phyloP scores from a whole-genome alignment of 2,113 vertebrate species.

The Dasypus novemcinctus region DNA sequence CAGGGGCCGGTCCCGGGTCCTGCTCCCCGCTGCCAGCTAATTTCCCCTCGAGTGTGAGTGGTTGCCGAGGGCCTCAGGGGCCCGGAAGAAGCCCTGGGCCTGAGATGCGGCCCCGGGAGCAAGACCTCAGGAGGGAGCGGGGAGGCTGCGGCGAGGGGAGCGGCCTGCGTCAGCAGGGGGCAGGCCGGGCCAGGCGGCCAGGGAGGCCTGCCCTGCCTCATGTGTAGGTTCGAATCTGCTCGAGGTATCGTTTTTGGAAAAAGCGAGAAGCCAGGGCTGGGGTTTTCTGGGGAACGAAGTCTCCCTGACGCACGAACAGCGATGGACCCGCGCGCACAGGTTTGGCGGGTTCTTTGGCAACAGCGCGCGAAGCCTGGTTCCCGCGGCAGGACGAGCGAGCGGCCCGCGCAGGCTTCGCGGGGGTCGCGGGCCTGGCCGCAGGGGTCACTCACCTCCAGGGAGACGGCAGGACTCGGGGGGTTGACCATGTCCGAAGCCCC shows the following conservation, averaged over 20 bases:
- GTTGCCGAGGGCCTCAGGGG: background rate
- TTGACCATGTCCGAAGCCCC: background rate
- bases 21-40: background rate
- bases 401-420: background rate
- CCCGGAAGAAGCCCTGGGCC: background rate
- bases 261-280: background rate
- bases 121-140: background rate
- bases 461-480: background rate
- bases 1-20: background rate
- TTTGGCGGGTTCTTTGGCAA: background rate
- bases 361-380: background rate
- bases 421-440: background rate
- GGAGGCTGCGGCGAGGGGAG: background rate
- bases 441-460: background rate
- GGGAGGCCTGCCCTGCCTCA: background rate
- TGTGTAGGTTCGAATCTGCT: background rate
- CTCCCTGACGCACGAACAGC: background rate
- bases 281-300: background rate
- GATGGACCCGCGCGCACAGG: background rate
- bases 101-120: background rate
- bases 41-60: background rate
- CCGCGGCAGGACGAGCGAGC: background rate
- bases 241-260: background rate
- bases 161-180: no score
- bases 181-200: background rate